Conservation (phyloP, 2,888 invertebrate species). For the Pseudolycoriella hygida region DNA sequence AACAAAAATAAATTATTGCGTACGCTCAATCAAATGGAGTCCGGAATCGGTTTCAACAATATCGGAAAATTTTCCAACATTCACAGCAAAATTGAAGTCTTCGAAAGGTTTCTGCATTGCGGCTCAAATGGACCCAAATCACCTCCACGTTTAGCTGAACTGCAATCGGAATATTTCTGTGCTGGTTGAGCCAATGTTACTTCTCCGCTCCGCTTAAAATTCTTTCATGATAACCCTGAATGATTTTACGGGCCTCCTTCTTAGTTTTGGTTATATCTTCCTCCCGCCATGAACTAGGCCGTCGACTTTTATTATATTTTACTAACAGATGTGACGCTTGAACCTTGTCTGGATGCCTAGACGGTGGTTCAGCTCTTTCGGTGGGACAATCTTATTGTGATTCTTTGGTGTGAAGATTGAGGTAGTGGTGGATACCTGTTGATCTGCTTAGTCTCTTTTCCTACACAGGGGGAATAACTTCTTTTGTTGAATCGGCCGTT, state of each 20-base stretch:
- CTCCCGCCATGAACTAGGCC: constrained; percentile 93
- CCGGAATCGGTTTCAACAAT: constrained; percentile 92
- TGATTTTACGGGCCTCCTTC: constrained; percentile 74
- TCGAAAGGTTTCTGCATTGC: constrained; percentile 98
- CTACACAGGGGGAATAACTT: constrained; percentile 76
- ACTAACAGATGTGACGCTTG: constrained; percentile 89
- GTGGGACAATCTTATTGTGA: constrained; percentile 95
- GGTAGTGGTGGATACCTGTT: constrained; percentile 81
- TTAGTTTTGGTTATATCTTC: constrained; percentile 79
- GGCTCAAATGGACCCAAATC: constrained; percentile 80
- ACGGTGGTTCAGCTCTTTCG: constrained; percentile 51
- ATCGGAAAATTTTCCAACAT: constrained; percentile 84
- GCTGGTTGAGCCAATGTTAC: constrained; percentile 75
- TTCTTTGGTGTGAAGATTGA: constrained; percentile 90
- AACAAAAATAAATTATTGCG: too few species aligned
- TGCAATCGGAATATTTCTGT: constrained; percentile 88
- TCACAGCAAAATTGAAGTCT: constrained; percentile 83
- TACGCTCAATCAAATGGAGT: constrained; percentile 86
- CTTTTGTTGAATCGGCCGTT: constrained; percentile 18
- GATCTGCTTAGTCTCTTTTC: constrained; percentile 77
- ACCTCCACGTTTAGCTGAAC: constrained; percentile 88
- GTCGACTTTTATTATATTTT: constrained; percentile 77
- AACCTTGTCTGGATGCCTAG: constrained; percentile 31
- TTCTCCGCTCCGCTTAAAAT: constrained; percentile 53
- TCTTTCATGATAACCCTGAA: constrained; percentile 43